A percentile compares a stretch with the other conserved stretches of the same genome.
Evolutionary conservation across 1,140 invertebrate genomes (phyloP).

Genomic region (Zaprionus ornatus): DNA sequence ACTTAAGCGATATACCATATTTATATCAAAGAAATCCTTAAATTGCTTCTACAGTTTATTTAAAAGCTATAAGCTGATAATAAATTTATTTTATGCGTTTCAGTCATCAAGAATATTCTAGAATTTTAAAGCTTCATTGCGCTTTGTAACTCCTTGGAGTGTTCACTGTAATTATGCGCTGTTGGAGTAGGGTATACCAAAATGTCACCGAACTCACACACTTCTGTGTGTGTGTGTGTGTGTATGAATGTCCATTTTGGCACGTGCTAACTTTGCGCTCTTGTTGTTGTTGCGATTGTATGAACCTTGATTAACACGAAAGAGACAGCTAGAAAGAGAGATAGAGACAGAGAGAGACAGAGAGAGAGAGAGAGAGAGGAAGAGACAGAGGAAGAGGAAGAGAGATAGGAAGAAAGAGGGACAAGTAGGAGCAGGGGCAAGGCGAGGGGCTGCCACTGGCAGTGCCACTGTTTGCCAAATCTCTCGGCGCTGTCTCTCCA

Average conservation of each 20-base stretch:
- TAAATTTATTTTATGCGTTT: background rate
- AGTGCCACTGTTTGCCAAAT: constrained; percentile 72
- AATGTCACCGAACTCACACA: constrained; percentile 9
- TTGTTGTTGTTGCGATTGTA: constrained; percentile 58
- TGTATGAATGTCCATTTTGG: constrained; percentile 60
- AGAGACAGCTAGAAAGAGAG: background rate
- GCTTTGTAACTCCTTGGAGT: background rate
- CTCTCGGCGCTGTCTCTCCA: constrained; percentile 76
- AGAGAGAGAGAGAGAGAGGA: background rate
- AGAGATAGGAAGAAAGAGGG: background rate
- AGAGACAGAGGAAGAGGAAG: background rate
- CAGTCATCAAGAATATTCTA: background rate
- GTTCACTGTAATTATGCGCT: background rate
- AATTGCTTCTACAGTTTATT: background rate
- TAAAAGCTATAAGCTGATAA: background rate
- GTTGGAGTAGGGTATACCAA: constrained; percentile 18
- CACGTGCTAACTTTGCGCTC: constrained; percentile 64
- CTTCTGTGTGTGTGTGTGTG: background rate
- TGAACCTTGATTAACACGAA: constrained; percentile 78
- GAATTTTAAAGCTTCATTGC: background rate
- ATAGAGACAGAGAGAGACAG: background rate
- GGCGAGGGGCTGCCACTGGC: constrained; percentile 7
- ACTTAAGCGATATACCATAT: background rate
- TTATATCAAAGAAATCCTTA: background rate
- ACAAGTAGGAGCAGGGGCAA: background rate